Percentiles rank a stretch among this genome's conserved stretches.
Conservation (phyloP, 2,797 vertebrate species). For the Lagorchestes hirsutus region DNA sequence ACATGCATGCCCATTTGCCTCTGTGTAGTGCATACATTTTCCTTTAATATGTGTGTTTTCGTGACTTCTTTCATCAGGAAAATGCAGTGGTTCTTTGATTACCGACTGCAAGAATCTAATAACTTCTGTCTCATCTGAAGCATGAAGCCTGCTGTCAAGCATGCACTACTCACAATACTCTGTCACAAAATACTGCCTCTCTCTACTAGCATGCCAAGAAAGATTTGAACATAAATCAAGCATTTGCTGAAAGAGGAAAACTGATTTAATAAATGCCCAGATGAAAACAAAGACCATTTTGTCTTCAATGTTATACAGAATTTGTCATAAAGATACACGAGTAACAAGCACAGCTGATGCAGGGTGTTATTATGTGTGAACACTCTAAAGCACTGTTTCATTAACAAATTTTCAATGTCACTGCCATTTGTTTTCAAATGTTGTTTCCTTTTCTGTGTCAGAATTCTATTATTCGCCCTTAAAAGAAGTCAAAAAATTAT, state of each 20-base stretch:
- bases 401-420: constrained; percentile 49
- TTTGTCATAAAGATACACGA: not conserved
- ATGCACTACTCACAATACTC: constrained; percentile 30
- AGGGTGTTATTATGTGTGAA: not conserved
- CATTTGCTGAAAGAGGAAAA: constrained; percentile 45
- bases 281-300: constrained; percentile 59
- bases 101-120: constrained; percentile 57
- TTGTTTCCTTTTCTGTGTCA: not conserved
- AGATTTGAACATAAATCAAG: constrained; percentile 69
- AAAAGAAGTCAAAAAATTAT: not conserved
- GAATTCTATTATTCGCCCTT: constrained; percentile 1
- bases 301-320: constrained; percentile 26
- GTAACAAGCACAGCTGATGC: not conserved
- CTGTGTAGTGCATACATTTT: not conserved
- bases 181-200: constrained; percentile 62
- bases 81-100: constrained; percentile 55
- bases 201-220: constrained; percentile 36
- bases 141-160: constrained; percentile 55
- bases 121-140: constrained; percentile 57
- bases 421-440: constrained; percentile 42
- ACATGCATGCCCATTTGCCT: not conserved
- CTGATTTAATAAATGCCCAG: constrained; percentile 57
- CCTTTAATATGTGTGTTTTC: not conserved
- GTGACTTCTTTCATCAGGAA: constrained; percentile 61
- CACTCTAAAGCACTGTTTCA: constrained; percentile 49